Percentiles rank a stretch among this genome's conserved stretches.
Evolutionary conservation across 1,140 invertebrate species (phyloP).

Genomic region (Bombus superbus): DNA sequence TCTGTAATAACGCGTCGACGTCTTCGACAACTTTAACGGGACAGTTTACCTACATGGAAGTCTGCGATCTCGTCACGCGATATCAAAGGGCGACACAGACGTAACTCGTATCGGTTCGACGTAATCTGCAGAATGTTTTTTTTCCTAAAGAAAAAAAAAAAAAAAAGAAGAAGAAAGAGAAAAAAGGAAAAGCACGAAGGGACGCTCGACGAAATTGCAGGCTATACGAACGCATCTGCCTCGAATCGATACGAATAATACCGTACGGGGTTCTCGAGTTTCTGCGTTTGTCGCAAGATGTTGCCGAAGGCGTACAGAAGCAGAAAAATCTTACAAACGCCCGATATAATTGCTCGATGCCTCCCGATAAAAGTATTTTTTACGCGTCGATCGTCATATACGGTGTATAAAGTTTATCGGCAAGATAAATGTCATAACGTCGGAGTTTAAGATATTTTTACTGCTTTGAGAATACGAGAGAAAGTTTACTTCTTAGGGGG

Average conservation of each 20-base stretch:
- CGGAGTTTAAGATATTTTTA: too few relatives aligned
- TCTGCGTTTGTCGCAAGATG: background rate
- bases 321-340: background rate
- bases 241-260: conserved; percentile 18
- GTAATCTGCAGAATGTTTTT: background rate
- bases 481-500: too few relatives aligned
- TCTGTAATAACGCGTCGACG: background rate
- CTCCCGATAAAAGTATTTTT: too few relatives aligned
- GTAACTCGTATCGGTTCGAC: conserved; percentile 20
- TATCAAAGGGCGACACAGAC: conserved; percentile 27
- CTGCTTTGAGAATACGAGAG: too few relatives aligned
- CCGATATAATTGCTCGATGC: background rate
- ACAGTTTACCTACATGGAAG: conserved; percentile 22
- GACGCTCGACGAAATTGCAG: conserved; percentile 21
- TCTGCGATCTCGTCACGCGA: conserved; percentile 13
- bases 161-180: too few relatives aligned
- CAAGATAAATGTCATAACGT: too few relatives aligned
- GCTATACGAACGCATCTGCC: too few relatives aligned
- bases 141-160: background rate
- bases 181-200: conserved; percentile 5
- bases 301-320: too few relatives aligned
- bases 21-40: background rate
- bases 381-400: too few relatives aligned
- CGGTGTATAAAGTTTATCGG: too few relatives aligned
- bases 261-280: background rate